These are phyloP conservation scores for Theristicus caerulescens DNA, from an alignment of 2,113 vertebrate genomes.

Conservation along the genomic window DNA sequence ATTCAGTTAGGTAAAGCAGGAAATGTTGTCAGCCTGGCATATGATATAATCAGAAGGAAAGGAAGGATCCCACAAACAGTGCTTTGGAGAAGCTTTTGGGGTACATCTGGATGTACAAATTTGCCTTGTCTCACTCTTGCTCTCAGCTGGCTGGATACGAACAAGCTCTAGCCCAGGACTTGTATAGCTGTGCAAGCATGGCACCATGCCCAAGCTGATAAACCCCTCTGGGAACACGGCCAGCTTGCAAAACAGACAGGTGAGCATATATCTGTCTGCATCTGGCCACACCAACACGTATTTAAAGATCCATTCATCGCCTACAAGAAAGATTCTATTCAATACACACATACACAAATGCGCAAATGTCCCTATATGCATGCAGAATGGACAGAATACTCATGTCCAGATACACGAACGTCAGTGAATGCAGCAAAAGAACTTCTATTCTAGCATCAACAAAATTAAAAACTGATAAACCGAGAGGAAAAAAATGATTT, in stretches of 20 bases:
- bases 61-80: background rate
- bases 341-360: background rate
- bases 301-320: background rate
- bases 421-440: background rate
- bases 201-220: background rate
- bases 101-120: background rate
- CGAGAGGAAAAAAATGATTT: background rate
- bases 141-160: background rate
- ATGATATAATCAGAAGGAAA: background rate
- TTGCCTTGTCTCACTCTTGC: background rate
- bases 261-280: background rate
- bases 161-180: background rate
- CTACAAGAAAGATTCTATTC: background rate
- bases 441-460: background rate
- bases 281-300: background rate
- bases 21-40: background rate
- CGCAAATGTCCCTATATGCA: fast-evolving
- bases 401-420: background rate
- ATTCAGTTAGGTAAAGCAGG: background rate
- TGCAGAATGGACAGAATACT: background rate
- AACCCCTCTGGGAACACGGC: background rate
- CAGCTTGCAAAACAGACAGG: background rate
- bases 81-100: background rate
- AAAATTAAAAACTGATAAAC: background rate
- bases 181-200: background rate